Conservation (phyloP, 2,797 vertebrate genomes). For the Microctenopoma stevenorrisi region DNA sequence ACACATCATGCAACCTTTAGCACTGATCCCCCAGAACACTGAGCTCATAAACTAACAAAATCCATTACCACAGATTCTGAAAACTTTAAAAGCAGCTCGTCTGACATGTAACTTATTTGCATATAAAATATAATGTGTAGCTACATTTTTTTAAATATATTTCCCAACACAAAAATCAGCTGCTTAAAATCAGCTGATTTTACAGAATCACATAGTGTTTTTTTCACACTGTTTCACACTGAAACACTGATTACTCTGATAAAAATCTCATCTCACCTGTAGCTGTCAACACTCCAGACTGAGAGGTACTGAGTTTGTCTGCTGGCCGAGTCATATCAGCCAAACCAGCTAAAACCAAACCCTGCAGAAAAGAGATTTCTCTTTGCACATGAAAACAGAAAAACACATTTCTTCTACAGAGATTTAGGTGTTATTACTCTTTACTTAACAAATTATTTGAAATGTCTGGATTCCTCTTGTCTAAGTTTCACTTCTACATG, state of each 20-base stretch:
- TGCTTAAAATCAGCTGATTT: too few relatives aligned
- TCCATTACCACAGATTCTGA: neutral
- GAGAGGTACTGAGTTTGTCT: constrained; percentile 93
- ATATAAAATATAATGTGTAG: neutral
- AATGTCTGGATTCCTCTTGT: too few relatives aligned
- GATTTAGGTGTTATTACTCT: neutral
- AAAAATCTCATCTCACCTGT: constrained; percentile 85
- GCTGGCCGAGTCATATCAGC: constrained; percentile 96
- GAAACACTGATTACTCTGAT: neutral
- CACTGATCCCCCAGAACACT: constrained; percentile 18
- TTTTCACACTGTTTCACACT: neutral
- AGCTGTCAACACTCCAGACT: constrained; percentile 93
- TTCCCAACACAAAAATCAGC: too few relatives aligned
- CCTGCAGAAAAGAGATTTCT: constrained; percentile 73
- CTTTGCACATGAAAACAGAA: neutral
- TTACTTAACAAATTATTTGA: too few relatives aligned
- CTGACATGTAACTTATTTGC: neutral
- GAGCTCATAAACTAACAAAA: neutral
- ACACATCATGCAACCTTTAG: constrained; percentile 48
- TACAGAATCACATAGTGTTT: too few relatives aligned
- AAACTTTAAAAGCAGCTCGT: neutral
- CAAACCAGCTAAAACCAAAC: constrained; percentile 92
- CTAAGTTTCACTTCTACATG: neutral
- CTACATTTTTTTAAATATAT: too few relatives aligned
- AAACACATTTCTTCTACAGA: neutral